Conservation (phyloP, 2,113 vertebrate genomes). For the Coturnix japonica region DNA sequence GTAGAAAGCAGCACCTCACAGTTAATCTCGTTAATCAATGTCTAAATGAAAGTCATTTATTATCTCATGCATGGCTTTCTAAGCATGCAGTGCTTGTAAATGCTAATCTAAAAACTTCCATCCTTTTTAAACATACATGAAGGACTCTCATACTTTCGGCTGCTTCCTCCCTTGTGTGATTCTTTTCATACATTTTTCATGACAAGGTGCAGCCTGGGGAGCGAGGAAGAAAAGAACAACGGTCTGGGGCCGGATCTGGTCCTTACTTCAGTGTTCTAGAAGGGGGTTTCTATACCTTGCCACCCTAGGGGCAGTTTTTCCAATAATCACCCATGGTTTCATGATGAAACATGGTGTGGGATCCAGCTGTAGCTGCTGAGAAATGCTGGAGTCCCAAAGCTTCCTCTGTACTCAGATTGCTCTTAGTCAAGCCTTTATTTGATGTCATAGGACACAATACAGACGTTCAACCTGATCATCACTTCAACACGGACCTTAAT, state of each 20-base stretch:
- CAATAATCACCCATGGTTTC: neutral
- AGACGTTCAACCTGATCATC: neutral
- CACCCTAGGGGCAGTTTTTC: accelerated
- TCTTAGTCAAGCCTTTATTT: neutral
- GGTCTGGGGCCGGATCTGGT: neutral
- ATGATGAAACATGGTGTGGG: neutral
- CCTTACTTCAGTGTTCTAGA: neutral
- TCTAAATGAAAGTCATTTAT: slow-evolving; percentile 16
- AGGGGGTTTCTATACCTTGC: neutral
- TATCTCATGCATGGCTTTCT: neutral
- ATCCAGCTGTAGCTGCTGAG: neutral
- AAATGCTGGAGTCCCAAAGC: neutral
- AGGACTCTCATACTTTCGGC: neutral
- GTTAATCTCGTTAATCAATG: slow-evolving; percentile 29
- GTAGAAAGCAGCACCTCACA: neutral
- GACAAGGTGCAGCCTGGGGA: neutral
- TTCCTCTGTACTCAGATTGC: neutral
- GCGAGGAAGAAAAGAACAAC: neutral
- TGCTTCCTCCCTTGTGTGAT: neutral
- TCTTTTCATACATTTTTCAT: slow-evolving; percentile 26
- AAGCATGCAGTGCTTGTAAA: neutral
- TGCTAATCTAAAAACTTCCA: neutral
- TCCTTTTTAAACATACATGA: slow-evolving; percentile 58
- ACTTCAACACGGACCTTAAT: neutral
- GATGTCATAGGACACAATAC: neutral